Percentiles rank a stretch among this genome's conserved stretches.
Conservation (phyloP, 2,888 invertebrate species). For the Chirona hameri region DNA sequence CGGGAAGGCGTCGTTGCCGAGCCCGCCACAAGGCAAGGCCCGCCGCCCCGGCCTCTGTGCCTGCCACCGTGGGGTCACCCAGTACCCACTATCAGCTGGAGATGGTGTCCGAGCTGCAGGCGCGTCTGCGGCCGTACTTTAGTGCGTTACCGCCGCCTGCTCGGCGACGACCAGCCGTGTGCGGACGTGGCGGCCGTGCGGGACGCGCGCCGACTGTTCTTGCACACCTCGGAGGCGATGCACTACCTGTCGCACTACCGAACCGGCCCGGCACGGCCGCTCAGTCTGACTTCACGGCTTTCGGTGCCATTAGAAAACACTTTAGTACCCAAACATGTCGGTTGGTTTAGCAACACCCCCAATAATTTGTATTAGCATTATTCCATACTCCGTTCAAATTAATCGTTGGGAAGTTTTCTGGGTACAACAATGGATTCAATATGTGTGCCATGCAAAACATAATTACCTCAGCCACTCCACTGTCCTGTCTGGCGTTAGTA, state of each 20-base stretch:
- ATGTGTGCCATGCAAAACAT: too few species aligned
- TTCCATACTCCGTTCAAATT: too few species aligned
- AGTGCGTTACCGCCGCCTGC: conserved; percentile 59
- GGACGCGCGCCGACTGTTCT: conserved; percentile 60
- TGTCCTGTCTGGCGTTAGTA: too few species aligned
- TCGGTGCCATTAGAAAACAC: too few species aligned
- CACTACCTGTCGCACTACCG: conserved; percentile 84
- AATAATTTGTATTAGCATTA: too few species aligned
- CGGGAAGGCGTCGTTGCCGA: neutral
- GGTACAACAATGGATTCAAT: too few species aligned
- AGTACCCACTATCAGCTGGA: conserved; percentile 31
- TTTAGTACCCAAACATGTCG: too few species aligned
- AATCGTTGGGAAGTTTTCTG: too few species aligned
- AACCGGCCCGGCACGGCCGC: too few species aligned
- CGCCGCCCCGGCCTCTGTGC: neutral
- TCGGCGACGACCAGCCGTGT: conserved; percentile 59
- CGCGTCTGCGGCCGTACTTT: conserved; percentile 64
- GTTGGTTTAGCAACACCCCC: too few species aligned
- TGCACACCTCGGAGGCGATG: conserved; percentile 71
- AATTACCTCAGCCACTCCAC: too few species aligned
- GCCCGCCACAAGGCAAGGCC: neutral
- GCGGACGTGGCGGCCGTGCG: conserved; percentile 44
- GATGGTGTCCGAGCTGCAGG: conserved; percentile 48
- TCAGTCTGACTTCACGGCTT: too few species aligned
- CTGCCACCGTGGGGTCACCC: neutral